Conservation (phyloP, 2,888 invertebrate species). For the Tachina grossa region DNA sequence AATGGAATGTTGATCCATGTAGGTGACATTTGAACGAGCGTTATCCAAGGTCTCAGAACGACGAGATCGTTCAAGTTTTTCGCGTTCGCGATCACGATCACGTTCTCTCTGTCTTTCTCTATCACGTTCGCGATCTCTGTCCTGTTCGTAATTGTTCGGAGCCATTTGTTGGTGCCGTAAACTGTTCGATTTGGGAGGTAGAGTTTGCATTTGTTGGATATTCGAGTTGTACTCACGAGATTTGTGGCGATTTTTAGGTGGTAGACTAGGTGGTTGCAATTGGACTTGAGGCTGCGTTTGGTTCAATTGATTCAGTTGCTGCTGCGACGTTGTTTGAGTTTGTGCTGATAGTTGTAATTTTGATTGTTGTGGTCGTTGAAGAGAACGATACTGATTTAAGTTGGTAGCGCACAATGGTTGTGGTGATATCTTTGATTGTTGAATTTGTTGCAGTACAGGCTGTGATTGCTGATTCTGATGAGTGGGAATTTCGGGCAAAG, state of each 20-base stretch:
- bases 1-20: slow-evolving; percentile 78
- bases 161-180: slow-evolving; percentile 79
- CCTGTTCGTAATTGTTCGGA: slow-evolving; percentile 78
- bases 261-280: slow-evolving; percentile 81
- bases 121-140: slow-evolving; percentile 75
- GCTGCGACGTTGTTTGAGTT: slow-evolving; percentile 65
- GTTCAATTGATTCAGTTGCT: slow-evolving; percentile 67
- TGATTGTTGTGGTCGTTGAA: slow-evolving; percentile 84
- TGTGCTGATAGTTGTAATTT: slow-evolving; percentile 77
- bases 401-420: slow-evolving; percentile 83
- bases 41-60: slow-evolving; percentile 80
- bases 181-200: slow-evolving; percentile 81
- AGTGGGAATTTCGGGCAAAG: slow-evolving; percentile 82
- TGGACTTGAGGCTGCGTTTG: slow-evolving; percentile 72
- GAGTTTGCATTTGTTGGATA: slow-evolving; percentile 80
- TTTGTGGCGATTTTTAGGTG: slow-evolving; percentile 83
- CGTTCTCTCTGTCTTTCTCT: slow-evolving; percentile 75
- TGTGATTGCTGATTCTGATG: slow-evolving; percentile 76
- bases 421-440: slow-evolving; percentile 80
- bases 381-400: slow-evolving; percentile 85
- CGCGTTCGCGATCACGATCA: slow-evolving; percentile 70
- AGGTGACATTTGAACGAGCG: slow-evolving; percentile 76
- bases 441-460: slow-evolving; percentile 69
- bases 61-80: slow-evolving; percentile 77
- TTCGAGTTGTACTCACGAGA: slow-evolving; percentile 78